These are phyloP conservation scores for Hypercompe scribonia DNA, from an alignment of 2,888 invertebrate genomes.

Conservation along the genomic window DNA sequence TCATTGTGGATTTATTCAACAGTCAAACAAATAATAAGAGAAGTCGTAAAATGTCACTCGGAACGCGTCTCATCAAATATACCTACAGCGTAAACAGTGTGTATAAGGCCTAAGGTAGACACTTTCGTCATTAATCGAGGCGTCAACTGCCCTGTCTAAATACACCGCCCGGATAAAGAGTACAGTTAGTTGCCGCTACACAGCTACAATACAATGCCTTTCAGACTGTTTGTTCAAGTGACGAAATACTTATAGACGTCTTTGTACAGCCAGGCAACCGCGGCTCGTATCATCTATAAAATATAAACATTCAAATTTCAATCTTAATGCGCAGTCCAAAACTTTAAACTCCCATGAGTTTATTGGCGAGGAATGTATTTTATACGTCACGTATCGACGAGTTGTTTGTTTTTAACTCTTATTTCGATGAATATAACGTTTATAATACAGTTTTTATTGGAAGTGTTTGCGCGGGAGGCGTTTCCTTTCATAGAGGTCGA, in stretches of 20 bases:
- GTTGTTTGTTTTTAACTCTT: slow-evolving; percentile 42
- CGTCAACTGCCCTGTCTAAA: slow-evolving; percentile 75
- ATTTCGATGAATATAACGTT: slow-evolving; percentile 41
- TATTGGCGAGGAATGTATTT: slow-evolving; percentile 52
- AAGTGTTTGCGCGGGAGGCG: slow-evolving; percentile 74
- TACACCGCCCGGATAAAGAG: slow-evolving; percentile 67
- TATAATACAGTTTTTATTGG: slow-evolving; percentile 55
- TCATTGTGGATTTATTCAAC: slow-evolving; percentile 35
- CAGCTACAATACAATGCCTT: slow-evolving; percentile 72
- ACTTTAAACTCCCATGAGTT: slow-evolving; percentile 52
- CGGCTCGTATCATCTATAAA: slow-evolving; percentile 56
- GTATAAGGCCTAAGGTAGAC: slow-evolving; percentile 54
- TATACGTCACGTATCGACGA: slow-evolving; percentile 48
- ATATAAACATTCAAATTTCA: slow-evolving; percentile 45
- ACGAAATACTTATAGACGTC: slow-evolving; percentile 73
- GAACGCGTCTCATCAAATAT: slow-evolving; percentile 61
- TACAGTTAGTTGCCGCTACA: slow-evolving; percentile 72
- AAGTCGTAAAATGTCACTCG: slow-evolving; percentile 46
- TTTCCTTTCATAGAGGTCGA: slow-evolving; percentile 68
- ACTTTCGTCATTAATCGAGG: slow-evolving; percentile 70
- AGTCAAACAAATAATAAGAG: slow-evolving; percentile 42
- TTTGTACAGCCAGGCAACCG: slow-evolving; percentile 71
- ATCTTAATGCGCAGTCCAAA: slow-evolving; percentile 50
- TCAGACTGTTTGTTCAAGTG: slow-evolving; percentile 75
- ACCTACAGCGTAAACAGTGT: slow-evolving; percentile 55